phyloP scores from a whole-genome alignment of 2,113 vertebrate species.

The Oceanodroma tethys region DNA sequence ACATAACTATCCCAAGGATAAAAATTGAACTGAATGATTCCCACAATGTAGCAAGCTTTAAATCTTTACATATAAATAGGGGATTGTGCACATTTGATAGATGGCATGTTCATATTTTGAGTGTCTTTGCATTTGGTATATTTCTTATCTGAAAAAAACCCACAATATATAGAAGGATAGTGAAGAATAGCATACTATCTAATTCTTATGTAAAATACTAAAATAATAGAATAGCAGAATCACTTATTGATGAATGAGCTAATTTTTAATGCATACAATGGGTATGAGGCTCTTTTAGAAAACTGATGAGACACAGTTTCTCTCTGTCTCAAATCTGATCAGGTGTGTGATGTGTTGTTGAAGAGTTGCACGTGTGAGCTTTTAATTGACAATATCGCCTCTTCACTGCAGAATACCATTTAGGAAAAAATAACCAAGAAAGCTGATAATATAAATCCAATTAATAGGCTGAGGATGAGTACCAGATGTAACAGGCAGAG shows the following conservation, averaged over 20 bases:
- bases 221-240: not conserved
- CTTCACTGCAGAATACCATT: conserved; percentile 5
- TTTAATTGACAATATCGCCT: not conserved
- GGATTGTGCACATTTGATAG: not conserved
- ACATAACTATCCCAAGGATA: not conserved
- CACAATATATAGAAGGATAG: not conserved
- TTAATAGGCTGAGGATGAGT: not conserved
- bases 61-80: not conserved
- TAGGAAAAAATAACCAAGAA: conserved; percentile 29
- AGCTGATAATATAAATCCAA: conserved; percentile 25
- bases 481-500: conserved; percentile 50
- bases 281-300: not conserved
- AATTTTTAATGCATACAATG: not conserved
- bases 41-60: not conserved
- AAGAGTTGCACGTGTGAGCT: not conserved
- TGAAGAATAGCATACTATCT: not conserved
- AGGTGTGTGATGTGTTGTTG: not conserved
- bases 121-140: not conserved
- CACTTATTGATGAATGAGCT: not conserved
- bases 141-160: not conserved
- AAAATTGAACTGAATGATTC: not conserved
- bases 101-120: not conserved
- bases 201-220: not conserved
- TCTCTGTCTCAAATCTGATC: not conserved
- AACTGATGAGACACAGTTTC: not conserved